Evolutionary conservation across 2,113 vertebrate genomes (phyloP), one percentile per base, ranked within the genome.

Genomic region (Nansenia antarctica): DNA sequence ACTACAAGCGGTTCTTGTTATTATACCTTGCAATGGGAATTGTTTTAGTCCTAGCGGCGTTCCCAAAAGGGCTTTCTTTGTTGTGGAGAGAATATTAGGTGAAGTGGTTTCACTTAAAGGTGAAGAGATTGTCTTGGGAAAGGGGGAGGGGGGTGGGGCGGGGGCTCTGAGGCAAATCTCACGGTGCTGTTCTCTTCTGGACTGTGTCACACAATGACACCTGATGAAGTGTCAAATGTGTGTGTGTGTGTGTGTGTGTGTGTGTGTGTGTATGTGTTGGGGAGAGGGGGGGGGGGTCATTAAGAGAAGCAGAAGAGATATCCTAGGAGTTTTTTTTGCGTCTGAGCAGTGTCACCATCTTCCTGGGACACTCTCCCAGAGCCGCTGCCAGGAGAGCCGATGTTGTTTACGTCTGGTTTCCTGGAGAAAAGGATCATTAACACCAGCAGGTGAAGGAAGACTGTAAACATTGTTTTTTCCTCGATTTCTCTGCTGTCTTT

Each of bases 341-440:
- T 18, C 31, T 70, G 39, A 82, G 86, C 73, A 42, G 69, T 62
- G 58, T 77, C 78, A 75, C 69, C n/a, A 78, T 22, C n/a, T 22
- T 20, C 49, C 18, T 20, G 22, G 49, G n/a, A 76, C 85, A 80
- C 64, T 2, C 8, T 26, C 1, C 24, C 72, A 57, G 15, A 57
- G 60, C 6, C 65, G 65, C 70, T 58, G 74, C 82, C 18, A 69
- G 75, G n/a, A n/a, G n/a, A n/a, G n/a, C n/a, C n/a, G n/a, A n/a
- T n/a, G n/a, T n/a, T 84, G 87, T 91, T 89, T 90, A 87, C 77
- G 76, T 82, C 85, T 77, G 70, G 79, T 83, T 83, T 89, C 83
- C 75, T 90, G 88, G 89, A 88, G 83, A 82, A 86, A 73, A 74
- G 76, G 74, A 60, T 70, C 62, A 58, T 73, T 79, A 90, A 87